phyloP scores from a whole-genome alignment of 2,888 invertebrate species.

The Sarcophaga subvicina region DNA sequence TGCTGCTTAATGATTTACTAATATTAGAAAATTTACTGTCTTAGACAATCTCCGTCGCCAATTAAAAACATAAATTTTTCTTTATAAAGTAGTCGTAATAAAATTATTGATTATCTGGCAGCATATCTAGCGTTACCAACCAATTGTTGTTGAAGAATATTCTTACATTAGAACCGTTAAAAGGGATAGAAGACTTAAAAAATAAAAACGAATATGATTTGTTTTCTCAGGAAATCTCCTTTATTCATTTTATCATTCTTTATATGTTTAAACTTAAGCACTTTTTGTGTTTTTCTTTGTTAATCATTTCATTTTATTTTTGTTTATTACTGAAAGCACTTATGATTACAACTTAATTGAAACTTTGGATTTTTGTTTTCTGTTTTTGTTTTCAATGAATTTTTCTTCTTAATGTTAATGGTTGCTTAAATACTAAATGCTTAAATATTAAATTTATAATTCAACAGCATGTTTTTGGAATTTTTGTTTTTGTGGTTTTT shows the following conservation, averaged over 20 bases:
- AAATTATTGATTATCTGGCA: no score
- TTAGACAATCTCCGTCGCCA: no score
- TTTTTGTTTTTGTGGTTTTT: not conserved
- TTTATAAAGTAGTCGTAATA: no score
- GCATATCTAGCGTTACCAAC: no score
- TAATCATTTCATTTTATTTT: slow-evolving; percentile 7
- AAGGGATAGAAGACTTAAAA: not conserved
- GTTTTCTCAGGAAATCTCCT: slow-evolving; percentile 57
- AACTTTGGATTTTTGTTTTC: slow-evolving; percentile 45
- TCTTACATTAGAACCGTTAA: not conserved
- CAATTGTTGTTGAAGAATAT: no score
- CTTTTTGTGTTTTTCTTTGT: slow-evolving; percentile 54
- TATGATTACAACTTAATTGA: slow-evolving; percentile 67
- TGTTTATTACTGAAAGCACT: slow-evolving; percentile 64
- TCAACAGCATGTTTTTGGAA: slow-evolving; percentile 53
- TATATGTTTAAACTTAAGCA: slow-evolving; percentile 58
- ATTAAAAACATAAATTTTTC: no score
- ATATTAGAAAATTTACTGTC: no score
- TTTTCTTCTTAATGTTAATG: slow-evolving; percentile 4
- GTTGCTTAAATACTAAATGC: slow-evolving; percentile 41
- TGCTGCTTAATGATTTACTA: no score
- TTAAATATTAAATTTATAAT: slow-evolving; percentile 44
- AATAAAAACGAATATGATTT: not conserved
- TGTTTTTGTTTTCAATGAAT: not conserved
- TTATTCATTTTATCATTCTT: slow-evolving; percentile 42